Base-by-base conservation (phyloP, 2,888 invertebrate species). In the Thysanoteuthis rhombus region DNA sequence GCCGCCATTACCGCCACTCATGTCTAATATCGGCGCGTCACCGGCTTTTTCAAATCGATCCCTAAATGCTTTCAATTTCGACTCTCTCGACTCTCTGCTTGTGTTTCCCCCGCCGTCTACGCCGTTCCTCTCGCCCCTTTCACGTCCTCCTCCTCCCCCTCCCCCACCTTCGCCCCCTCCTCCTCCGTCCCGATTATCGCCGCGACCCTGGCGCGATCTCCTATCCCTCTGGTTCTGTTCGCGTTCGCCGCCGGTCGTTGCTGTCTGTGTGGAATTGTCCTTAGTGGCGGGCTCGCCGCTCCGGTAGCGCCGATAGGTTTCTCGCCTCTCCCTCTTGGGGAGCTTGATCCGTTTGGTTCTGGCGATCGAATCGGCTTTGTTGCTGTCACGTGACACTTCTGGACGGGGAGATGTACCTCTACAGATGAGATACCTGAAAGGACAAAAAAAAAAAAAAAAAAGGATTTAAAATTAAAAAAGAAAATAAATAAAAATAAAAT, bases 401-500 rank as follows among this genome's bases (percentile, higher is more conserved):
- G 95, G 95, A 94, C 96, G 96, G 25, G 97, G 97, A 22, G 96
- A 96, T 16, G 96, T 96, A 47, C 96, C 96, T 91, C 96, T 93
- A 94, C 96, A 96, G 93, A 96, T 96, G 92, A 96, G 94, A 94
- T 96, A 96, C 52, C 95, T 92, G 92, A 32, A 45, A 28, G 32
- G 16, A n/a, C n/a, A 75, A n/a, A n/a, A 75, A n/a, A n/a, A n/a
- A 36, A n/a, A n/a, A n/a, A 75, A 2, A 1, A 10, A 75, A n/a
- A n/a, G n/a, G 22, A 5, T 6, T 5, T 5, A 25, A 25, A 16
- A 75, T 5, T 8, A 16, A n/a, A 4, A 75, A n/a, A 19, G 36
- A n/a, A n/a, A n/a, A n/a, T 2, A n/a, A n/a, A 75, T 2, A n/a
- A n/a, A n/a, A n/a, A n/a, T 1, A 25, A 52, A 22, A 52, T 5